Evolutionary conservation across 2,113 vertebrate genomes (phyloP).

Genomic region (Malurus alboscapulatus): DNA sequence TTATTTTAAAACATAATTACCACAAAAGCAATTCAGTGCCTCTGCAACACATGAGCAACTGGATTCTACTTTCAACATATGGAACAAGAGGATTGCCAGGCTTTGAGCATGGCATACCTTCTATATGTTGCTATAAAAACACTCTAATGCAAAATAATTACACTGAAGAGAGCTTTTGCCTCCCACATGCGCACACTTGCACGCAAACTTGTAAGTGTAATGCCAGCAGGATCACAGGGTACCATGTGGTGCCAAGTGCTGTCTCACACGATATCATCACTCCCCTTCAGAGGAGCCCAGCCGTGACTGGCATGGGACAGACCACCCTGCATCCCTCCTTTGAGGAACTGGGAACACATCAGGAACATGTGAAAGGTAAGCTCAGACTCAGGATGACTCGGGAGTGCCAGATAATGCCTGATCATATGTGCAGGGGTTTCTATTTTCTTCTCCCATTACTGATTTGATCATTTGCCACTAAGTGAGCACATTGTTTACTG

Average conservation of each 20-base stretch:
- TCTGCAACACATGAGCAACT: background rate
- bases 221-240: rapidly evolving
- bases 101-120: background rate
- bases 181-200: rapidly evolving
- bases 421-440: background rate
- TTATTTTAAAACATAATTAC: background rate
- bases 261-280: rapidly evolving
- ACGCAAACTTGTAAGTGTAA: background rate
- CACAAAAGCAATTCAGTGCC: background rate
- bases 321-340: no score
- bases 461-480: background rate
- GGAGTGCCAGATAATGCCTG: background rate
- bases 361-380: background rate
- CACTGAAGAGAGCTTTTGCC: background rate
- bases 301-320: rapidly evolving
- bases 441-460: background rate
- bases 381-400: background rate
- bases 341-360: rapidly evolving
- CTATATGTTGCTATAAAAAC: background rate
- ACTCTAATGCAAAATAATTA: background rate
- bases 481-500: rapidly evolving
- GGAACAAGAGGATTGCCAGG: background rate
- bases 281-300: background rate
- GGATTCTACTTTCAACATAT: background rate
- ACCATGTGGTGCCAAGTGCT: rapidly evolving